Evolutionary conservation across 2,888 invertebrate genomes (phyloP).

Genomic region (Noctua fimbriata): DNA sequence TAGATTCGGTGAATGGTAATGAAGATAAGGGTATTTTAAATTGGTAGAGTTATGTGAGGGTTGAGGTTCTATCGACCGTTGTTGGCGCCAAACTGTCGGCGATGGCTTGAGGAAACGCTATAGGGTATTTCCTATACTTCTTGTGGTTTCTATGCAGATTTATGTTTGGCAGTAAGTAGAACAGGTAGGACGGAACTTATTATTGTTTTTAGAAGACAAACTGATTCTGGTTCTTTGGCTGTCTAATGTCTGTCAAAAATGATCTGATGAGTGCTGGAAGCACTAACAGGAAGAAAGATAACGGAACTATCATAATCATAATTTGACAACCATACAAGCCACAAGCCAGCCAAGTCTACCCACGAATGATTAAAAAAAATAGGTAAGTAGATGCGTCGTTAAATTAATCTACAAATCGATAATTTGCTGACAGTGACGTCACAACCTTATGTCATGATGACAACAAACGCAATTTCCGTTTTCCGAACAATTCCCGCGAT

Average conservation of each 20-base stretch:
- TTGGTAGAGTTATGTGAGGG: conserved; percentile 64
- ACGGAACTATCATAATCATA: neutral
- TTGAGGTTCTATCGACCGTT: conserved; percentile 77
- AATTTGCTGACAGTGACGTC: conserved; percentile 37
- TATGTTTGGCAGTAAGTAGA: conserved; percentile 1
- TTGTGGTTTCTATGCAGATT: conserved; percentile 23
- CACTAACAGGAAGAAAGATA: neutral
- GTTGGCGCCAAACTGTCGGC: conserved; percentile 78
- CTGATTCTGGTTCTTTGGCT: neutral
- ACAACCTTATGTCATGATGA: conserved; percentile 49
- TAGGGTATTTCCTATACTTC: conserved; percentile 56
- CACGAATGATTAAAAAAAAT: neutral
- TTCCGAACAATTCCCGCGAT: conserved; percentile 67
- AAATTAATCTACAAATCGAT: conserved; percentile 19
- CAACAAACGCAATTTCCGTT: conserved; percentile 79
- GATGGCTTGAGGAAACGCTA: conserved; percentile 65
- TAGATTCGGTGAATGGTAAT: neutral
- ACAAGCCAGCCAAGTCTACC: neutral
- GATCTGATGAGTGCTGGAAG: neutral
- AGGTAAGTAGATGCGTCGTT: neutral
- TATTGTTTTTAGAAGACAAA: neutral
- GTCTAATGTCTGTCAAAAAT: neutral
- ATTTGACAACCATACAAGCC: neutral
- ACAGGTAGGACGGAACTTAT: neutral
- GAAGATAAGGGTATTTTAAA: conserved; percentile 17